Base-by-base conservation (phyloP, 1,140 invertebrate genomes). In the Leucophenga varia region DNA sequence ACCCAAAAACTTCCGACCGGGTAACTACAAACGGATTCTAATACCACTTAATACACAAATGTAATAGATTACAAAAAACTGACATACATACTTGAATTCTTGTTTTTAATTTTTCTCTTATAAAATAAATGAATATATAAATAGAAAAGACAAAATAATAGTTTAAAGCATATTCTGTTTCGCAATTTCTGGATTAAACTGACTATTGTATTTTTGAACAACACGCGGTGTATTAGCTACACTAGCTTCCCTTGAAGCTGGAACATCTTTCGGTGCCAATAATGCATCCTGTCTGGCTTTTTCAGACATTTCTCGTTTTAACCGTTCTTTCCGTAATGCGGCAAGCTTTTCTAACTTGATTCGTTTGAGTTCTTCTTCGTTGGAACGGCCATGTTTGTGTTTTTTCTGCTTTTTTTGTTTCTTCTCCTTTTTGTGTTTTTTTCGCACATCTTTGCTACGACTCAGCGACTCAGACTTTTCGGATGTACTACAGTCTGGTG, bases 281-380 rank as follows among this genome's bases (percentile, higher is more conserved):
- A 95, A 76, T 47, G 78, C 75, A 64, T 90, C 82, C 3, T 87
- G 81, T 72, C 80, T 86, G 44, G 79, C 64, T 63, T 83, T 85
- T 76, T 97, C 95, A 50, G 79, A 79, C 41, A 79, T 77, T 77
- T 97, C 93, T 37, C 93, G 79, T 69, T 85, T 79, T 25, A 95
- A 72, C 57, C 93, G 80, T 71, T 93, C 86, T 54, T 83, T 81
- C 72, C 93, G 79, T 31, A 98, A 77, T 57, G 84, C 80, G 65
- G 90, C 83, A 12, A 97, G 76, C 64, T 86, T 80, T 36, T 63
- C 49, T 43, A 53, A 43, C 44, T 73, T 61, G 49, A 72, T 30
- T 57, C 65, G 46, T 74, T 72, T 73, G 69, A 63, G 55, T 75
- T 58, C 54, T 75, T 73, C 72, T 76, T 70, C 54, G 69, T 71